Conservation (phyloP, 2,113 vertebrate genomes). For the Psittacara wagleri region DNA sequence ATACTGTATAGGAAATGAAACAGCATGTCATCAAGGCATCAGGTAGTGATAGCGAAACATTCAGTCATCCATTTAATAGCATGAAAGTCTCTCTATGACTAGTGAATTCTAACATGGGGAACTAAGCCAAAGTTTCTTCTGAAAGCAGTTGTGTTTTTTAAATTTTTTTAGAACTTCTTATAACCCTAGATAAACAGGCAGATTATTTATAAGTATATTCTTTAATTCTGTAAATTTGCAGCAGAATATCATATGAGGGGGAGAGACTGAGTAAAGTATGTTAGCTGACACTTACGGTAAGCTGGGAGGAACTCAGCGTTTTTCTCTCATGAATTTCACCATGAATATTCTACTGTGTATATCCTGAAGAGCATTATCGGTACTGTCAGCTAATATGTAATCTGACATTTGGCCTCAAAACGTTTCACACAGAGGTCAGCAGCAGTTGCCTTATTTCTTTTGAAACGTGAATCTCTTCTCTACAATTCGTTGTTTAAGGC, state of each 20-base stretch:
- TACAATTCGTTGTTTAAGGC: neutral
- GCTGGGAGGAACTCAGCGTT: neutral
- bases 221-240: neutral
- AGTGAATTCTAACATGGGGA: neutral
- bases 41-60: neutral
- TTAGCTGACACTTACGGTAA: neutral
- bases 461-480: neutral
- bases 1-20: neutral
- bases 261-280: neutral
- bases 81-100: neutral
- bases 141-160: neutral
- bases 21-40: neutral
- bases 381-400: neutral
- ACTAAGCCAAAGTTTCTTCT: neutral
- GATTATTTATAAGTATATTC: neutral
- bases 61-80: slow-evolving; percentile 29
- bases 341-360: neutral
- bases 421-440: neutral
- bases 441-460: neutral
- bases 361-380: neutral
- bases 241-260: neutral
- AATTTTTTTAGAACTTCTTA: neutral
- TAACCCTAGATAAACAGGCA: neutral
- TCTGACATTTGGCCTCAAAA: neutral
- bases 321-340: neutral